Conservation (phyloP, 2,888 invertebrate species). For the Nasonovia ribisnigri region DNA sequence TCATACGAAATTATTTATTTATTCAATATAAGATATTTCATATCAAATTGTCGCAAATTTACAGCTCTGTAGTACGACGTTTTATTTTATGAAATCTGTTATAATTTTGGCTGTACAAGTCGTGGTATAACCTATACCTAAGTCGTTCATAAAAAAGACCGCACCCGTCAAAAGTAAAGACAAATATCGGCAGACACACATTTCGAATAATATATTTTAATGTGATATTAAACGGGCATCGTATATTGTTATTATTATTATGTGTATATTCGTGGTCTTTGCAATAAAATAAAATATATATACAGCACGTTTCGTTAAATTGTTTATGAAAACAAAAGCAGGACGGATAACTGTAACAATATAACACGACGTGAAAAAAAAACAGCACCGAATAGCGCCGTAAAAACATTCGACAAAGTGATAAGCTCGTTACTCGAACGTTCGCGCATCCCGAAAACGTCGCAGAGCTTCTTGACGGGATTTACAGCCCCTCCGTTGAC, state of each 20-base stretch:
- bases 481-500: slow-evolving; percentile 58
- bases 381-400: neutral
- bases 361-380: neutral
- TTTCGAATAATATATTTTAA: neutral
- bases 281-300: neutral
- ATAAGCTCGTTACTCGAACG: slow-evolving; percentile 38
- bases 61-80: neutral
- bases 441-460: neutral
- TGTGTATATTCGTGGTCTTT: neutral
- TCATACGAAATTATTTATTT: neutral
- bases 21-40: neutral
- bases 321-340: neutral
- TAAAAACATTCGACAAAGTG: slow-evolving; percentile 39
- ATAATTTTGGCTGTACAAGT: neutral
- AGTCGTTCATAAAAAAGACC: neutral
- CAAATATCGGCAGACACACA: neutral
- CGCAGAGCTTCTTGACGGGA: neutral
- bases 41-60: neutral
- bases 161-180: neutral
- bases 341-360: neutral
- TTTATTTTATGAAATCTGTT: neutral
- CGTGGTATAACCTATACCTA: neutral
- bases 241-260: neutral
- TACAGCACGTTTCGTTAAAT: neutral
- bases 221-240: neutral